Base-by-base conservation (phyloP, 2,888 invertebrate species). In the Polydrusus tereticollis region DNA sequence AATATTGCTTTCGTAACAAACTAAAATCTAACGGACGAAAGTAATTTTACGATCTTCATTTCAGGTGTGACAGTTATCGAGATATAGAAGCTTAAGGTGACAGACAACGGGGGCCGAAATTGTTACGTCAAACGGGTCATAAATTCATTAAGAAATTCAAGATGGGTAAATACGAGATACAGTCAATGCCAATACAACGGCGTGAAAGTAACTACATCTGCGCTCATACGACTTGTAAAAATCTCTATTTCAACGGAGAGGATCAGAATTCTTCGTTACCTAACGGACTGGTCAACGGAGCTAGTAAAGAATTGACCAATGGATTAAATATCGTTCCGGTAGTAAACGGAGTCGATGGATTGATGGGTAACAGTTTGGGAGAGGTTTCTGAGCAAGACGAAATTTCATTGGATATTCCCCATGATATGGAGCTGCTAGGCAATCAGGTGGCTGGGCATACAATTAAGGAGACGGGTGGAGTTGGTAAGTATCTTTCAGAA, bases 381-480 rank as follows among this genome's bases (percentile, higher is more conserved):
- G 55, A 58, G 26, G 58, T 65, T 10, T 58, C 58, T 7, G 70
- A 71, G 26, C 16, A 5, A 4, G 63, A 63, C 16, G 66, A 66
- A 47, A 26, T n/a, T 5, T 23, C 16, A 8, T 52, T 10, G 29
- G 59, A 58, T 36, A 65, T 76, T 52, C 74, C 75, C 2, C 60
- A 69, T 41, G 74, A 72, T 43, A 72, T 77, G 64, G 72, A 75
- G 26, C 43, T 85, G 14, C 84, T 91, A 67, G 87, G 87, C 60
- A 88, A 89, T 75, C 92, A 92, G 84, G 91, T 92, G 8, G 91
- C 91, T 55, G 92, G 92, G 0, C 92, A 92, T 82, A 85, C 86
- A 66, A 88, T 88, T 77, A 86, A 88, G 73, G 87, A 87, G 47
- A 29, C 69, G 3, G 86, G 87, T 69, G 86, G 87, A 55, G 85